Evolutionary conservation across 2,888 invertebrate genomes (phyloP), one percentile per base, ranked within the genome.

Genomic region (Drosophila neonasuta): DNA sequence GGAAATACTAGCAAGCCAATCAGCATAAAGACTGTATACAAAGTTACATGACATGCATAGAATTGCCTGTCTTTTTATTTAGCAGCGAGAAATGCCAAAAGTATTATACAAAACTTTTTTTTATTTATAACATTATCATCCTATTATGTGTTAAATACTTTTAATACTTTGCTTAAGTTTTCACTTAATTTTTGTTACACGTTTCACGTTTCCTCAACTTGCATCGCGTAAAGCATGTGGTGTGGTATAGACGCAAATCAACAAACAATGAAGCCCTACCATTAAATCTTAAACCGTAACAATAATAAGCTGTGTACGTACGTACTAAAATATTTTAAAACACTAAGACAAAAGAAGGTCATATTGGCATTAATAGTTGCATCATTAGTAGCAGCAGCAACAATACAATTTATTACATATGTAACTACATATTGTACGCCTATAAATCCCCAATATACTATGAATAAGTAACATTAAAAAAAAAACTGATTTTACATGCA

Each of bases 21-120:
- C 80, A 85, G 86, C 80, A 74, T 77, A 71, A 82, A 82, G 82
- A 82, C 82, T 82, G 82, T 82, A 68, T 54, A 82, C 84, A 60
- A 68, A 80, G 81, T 81, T 81, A 63, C 76, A 79, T 13, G 34
- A 42, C 15, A 52, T 20, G 32, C 32, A 34, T 20, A 32, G 29
- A 36, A 15, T n/a, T 48, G 50, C 56, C 44, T 57, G 42, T 48
- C 42, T 68, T 51, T 58, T 58, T 48, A 68, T 45, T 61, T 55
- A 72, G 73, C 76, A 84, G 68, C 68, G 50, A 80, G 71, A 74
- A 71, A 86, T 80, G 83, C 86, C 83, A 87, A 83, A 83, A 83
- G 83, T 83, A 83, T 83, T 83, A 83, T 78, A 71, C 61, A 58
- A 66, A 62, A 71, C 24, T 68, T 65, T 77, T 62, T 74, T 82